These are phyloP conservation scores for Eufriesea mexicana DNA, from an alignment of 1,140 invertebrate genomes.

Conservation along the genomic window DNA sequence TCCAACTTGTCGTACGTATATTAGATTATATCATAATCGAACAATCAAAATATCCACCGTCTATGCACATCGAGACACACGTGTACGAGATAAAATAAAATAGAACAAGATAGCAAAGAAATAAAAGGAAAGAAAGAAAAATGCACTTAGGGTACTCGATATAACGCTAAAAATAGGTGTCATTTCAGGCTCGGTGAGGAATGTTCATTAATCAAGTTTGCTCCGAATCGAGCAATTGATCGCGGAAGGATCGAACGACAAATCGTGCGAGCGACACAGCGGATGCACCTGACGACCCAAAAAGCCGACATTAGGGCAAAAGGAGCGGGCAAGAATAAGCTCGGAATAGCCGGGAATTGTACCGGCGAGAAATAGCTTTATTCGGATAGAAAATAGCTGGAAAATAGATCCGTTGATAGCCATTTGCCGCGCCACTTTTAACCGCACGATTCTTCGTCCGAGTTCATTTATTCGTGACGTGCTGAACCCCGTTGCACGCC, in stretches of 20 bases:
- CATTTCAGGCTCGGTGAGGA: background rate
- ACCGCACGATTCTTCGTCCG: background rate
- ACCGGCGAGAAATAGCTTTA: constrained; percentile 27
- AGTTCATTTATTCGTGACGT: background rate
- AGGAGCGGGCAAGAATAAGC: constrained; percentile 35
- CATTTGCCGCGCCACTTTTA: constrained; percentile 30
- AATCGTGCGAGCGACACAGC: constrained; percentile 16
- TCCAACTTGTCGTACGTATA: background rate
- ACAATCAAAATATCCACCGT: no score
- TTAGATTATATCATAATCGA: background rate
- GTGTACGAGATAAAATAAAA: no score
- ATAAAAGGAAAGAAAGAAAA: background rate
- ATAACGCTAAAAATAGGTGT: background rate
- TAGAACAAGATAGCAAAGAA: background rate
- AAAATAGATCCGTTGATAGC: constrained; percentile 20
- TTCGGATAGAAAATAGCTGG: constrained; percentile 33
- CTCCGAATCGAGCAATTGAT: constrained; percentile 10
- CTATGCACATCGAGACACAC: no score
- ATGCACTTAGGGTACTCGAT: background rate
- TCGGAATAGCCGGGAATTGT: constrained; percentile 24
- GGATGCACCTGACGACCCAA: constrained; percentile 40
- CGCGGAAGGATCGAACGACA: constrained; percentile 7
- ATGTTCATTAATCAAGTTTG: constrained; percentile 36
- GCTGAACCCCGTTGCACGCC: background rate
- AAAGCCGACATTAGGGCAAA: constrained; percentile 33